These are phyloP conservation scores for Amblyjoppa fuscipennis DNA, from an alignment of 2,888 invertebrate species.

Conservation along the genomic window DNA sequence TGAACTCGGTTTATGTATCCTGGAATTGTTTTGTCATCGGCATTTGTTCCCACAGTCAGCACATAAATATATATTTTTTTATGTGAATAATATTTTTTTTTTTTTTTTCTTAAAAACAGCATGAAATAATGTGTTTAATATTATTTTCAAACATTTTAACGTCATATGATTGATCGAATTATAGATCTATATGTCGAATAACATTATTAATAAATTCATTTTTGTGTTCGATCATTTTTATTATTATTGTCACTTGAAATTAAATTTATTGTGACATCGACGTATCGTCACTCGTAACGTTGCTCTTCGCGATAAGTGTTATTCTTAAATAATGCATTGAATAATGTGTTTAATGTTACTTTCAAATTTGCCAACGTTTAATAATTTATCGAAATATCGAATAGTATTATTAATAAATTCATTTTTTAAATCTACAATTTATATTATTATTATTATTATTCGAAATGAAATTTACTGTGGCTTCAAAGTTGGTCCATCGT, in stretches of 20 bases:
- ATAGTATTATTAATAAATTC: too few relatives aligned
- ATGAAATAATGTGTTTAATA: neutral
- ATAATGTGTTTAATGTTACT: too few relatives aligned
- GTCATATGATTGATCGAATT: neutral
- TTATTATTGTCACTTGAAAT: neutral
- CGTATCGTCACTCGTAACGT: slow-evolving; percentile 17
- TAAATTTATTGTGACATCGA: neutral
- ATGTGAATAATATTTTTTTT: neutral
- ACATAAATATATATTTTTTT: neutral
- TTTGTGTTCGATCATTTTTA: too few relatives aligned
- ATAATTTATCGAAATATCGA: too few relatives aligned
- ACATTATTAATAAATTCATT: neutral
- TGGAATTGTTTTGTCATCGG: slow-evolving; percentile 25
- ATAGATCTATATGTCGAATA: neutral
- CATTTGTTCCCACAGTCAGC: neutral
- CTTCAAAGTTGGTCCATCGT: slow-evolving; percentile 7
- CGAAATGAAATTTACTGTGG: neutral
- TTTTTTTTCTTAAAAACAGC: neutral
- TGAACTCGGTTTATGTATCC: slow-evolving; percentile 18
- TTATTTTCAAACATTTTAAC: neutral
- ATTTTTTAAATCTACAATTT: too few relatives aligned
- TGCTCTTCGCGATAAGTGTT: slow-evolving; percentile 39
- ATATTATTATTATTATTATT: neutral
- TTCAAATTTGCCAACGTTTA: too few relatives aligned
- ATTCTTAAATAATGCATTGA: neutral